Evolutionary conservation across 1,140 invertebrate species (phyloP), one percentile per base, ranked within the genome.

Genomic region (Mercenaria mercenaria): DNA sequence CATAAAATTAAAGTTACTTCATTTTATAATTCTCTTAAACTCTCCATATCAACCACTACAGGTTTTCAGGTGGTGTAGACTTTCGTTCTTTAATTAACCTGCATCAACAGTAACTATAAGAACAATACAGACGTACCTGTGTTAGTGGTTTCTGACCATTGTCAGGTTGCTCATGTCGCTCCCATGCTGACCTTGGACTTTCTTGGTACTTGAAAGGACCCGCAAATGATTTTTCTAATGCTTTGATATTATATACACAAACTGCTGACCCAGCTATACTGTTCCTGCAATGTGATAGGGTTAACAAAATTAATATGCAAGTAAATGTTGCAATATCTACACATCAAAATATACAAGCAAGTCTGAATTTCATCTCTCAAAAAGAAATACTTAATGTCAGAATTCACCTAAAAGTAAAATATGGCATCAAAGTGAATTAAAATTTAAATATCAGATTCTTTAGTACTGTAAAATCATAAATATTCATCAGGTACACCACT

Each of bases 141-240:
- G 88, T 74, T 15, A 90, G 76, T 39, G 85, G 79, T 67, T 82
- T 85, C 18, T 20, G 32, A 37, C 47, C 76, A 39, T 81, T 64
- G 13, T 82, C 80, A 13, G 82, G 86, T 32, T 95, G 95, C 13
- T 90, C 88, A 43, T 93, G 91, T 85, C 88, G 97, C 88, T 98
- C 97, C 95, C 95, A 96, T 0, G 94, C 93, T 39, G 91, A 91
- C 23, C 90, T 69, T 0, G 93, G 79, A 74, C 91, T 91, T 39
- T 94, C 92, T 77, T 95, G 95, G 74, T 94, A 94, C 89, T 95
- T 96, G 69, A 93, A 96, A 0, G 94, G 91, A n/a, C 95, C 95
- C 43, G 72, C 90, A 50, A 96, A 96, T 18, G 95, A 91, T 0
- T 61, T 52, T 34, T 94, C 83, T 29, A 96, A 93, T 43, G 94